Base-by-base conservation (phyloP, 2,113 vertebrate species). In the Sorex fumeus region DNA sequence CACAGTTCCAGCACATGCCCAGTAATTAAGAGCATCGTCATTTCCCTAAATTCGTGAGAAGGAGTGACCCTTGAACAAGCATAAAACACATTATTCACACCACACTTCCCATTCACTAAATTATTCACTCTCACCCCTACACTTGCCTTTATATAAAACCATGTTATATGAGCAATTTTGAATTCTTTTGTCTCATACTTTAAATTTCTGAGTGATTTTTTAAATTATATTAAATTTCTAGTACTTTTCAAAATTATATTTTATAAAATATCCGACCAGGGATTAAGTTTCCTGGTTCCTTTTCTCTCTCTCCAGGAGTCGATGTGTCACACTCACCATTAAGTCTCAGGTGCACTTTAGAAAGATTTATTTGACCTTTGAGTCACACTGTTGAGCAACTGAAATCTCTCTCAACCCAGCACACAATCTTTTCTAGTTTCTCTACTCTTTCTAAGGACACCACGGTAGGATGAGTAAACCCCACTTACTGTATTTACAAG, bases 371-470 rank as follows among this genome's bases (percentile, higher is more conserved):
- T 82, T 45, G 34, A 34, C 70, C 71, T 66, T 83, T 93, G 88
- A 86, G 92, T 94, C 84, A 92, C n/a, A 53, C 64, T 90, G 60
- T 64, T 93, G 23, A 79, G 81, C 25, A 84, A 80, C 40, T 27
- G 16, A 62, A 87, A 60, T 47, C 15, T 34, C 45, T 88, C 21
- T 62, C 32, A 12, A 75, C 74, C 36, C 45, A 50, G 69, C 69
- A 84, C 36, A 66, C 19, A 71, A 45, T 66, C 2, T 32, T 81
- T 8, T 66, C 30, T 45, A 18, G 36, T 84, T 79, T 84, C 70
- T 60, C 36, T 80, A 81, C 32, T 76, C 57, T 89, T 53, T 90
- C 74, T 88, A 77, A 74, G 70, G 40, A 94, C 15, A 28, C 30
- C 13, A 92, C 62, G 23, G 57, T 70, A 9, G 45, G n/a, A 45